phyloP scores from a whole-genome alignment of 2,888 invertebrate genomes.

The Tuta absoluta region DNA sequence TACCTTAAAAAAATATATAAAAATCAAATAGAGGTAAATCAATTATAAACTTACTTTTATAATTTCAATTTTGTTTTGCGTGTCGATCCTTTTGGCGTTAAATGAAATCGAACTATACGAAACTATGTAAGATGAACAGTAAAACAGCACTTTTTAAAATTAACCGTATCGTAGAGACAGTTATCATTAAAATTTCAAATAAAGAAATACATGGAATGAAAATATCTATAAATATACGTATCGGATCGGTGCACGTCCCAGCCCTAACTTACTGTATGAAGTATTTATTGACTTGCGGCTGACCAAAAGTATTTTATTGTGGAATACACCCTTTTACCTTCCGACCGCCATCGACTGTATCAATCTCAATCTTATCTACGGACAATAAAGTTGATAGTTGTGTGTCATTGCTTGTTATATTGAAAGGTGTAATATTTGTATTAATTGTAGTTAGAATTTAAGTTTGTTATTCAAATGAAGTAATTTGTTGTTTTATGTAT shows the following conservation, averaged over 20 bases:
- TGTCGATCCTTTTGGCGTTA: no score
- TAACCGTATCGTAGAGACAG: no score
- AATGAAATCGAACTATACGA: no score
- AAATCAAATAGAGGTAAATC: no score
- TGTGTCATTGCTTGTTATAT: slow-evolving; percentile 33
- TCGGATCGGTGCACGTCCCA: background rate
- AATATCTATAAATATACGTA: background rate
- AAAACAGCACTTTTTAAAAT: no score
- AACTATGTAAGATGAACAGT: no score
- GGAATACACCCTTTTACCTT: slow-evolving; percentile 65
- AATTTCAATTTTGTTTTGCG: no score
- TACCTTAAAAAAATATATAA: no score
- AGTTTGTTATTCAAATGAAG: slow-evolving; percentile 57
- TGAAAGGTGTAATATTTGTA: slow-evolving; percentile 62
- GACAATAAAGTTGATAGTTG: slow-evolving; percentile 39
- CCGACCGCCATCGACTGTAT: background rate
- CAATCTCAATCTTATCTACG: slow-evolving; percentile 36
- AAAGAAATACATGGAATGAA: background rate
- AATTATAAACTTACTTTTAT: no score
- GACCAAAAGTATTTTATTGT: slow-evolving; percentile 79
- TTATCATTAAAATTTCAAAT: background rate
- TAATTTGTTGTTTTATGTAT: slow-evolving; percentile 45
- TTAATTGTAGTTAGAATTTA: slow-evolving; percentile 70
- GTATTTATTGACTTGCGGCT: slow-evolving; percentile 80
- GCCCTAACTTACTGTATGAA: slow-evolving; percentile 53